These are phyloP conservation scores for Apamea crenata DNA, from an alignment of 2,888 invertebrate species.

Conservation along the genomic window DNA sequence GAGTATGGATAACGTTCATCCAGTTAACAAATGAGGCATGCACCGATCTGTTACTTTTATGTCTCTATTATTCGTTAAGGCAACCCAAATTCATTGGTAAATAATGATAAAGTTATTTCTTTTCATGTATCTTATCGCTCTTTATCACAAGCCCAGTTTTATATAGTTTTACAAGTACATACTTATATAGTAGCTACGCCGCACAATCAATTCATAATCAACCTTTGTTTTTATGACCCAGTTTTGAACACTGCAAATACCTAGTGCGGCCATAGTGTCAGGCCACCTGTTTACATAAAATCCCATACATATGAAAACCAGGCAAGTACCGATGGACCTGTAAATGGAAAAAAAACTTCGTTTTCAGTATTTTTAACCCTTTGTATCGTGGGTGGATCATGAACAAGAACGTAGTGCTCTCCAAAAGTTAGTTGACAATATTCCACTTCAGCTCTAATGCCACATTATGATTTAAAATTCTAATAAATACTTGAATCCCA, in stretches of 20 bases:
- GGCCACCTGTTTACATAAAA: background rate
- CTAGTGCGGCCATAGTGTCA: background rate
- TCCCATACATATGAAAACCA: background rate
- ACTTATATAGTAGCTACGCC: background rate
- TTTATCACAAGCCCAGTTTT: conserved; percentile 34
- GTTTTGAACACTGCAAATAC: conserved; percentile 10
- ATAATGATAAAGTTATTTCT: conserved; percentile 19
- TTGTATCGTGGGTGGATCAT: too few relatives aligned
- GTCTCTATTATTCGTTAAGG: background rate
- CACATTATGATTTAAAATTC: background rate
- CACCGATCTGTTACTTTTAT: background rate
- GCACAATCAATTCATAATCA: conserved; percentile 27
- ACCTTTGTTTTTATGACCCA: conserved; percentile 19
- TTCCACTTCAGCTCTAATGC: background rate
- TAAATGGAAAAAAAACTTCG: background rate
- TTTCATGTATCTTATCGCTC: conserved; percentile 48
- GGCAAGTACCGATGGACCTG: background rate
- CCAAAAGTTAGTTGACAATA: background rate
- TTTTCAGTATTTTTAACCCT: background rate
- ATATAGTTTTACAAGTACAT: conserved; percentile 29
- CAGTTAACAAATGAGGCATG: background rate
- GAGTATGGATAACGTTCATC: background rate
- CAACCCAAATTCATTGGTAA: conserved; percentile 2
- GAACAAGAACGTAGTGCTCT: background rate
- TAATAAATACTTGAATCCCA: background rate